These are phyloP conservation scores for Progne subis DNA, from an alignment of 2,113 vertebrate genomes.

Conservation along the genomic window DNA sequence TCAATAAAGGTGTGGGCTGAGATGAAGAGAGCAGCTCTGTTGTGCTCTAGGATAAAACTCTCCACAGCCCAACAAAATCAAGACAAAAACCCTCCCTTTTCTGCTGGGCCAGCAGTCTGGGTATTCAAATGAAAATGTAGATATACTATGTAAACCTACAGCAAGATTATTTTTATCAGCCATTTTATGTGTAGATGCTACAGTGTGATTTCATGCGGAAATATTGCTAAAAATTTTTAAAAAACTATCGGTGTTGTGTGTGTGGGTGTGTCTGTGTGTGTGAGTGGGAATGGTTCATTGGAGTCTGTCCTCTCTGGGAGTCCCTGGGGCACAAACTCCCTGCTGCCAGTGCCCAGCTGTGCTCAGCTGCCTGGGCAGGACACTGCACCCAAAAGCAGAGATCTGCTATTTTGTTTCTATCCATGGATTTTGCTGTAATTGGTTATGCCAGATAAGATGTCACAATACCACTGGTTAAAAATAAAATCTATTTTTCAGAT, in stretches of 20 bases:
- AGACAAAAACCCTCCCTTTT: not conserved
- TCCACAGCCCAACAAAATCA: not conserved
- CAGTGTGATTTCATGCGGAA: slow-evolving; percentile 61
- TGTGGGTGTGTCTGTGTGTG: not conserved
- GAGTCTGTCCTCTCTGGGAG: slow-evolving; percentile 13
- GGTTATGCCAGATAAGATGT: slow-evolving; percentile 73
- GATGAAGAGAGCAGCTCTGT: slow-evolving; percentile 3
- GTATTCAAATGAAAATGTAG: slow-evolving; percentile 47
- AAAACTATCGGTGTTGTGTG: slow-evolving; percentile 14
- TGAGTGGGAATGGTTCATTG: not conserved
- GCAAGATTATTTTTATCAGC: slow-evolving; percentile 57
- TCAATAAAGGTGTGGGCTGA: not conserved
- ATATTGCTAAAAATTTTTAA: slow-evolving; percentile 49
- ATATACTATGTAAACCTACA: slow-evolving; percentile 50
- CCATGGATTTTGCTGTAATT: slow-evolving; percentile 73
- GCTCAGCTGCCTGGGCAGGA: slow-evolving; percentile 5
- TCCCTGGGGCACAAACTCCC: slow-evolving; percentile 13
- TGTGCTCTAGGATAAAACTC: not conserved
- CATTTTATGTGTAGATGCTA: slow-evolving; percentile 51
- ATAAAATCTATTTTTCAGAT: slow-evolving; percentile 85
- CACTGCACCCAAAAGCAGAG: not conserved
- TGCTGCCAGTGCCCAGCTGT: not conserved
- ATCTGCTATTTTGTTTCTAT: slow-evolving; percentile 62
- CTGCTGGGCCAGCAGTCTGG: slow-evolving; percentile 26
- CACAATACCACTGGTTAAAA: slow-evolving; percentile 78